Evolutionary conservation across 2,888 invertebrate species (phyloP), one percentile per base, ranked within the genome.

Genomic region (Orgyia antiqua): DNA sequence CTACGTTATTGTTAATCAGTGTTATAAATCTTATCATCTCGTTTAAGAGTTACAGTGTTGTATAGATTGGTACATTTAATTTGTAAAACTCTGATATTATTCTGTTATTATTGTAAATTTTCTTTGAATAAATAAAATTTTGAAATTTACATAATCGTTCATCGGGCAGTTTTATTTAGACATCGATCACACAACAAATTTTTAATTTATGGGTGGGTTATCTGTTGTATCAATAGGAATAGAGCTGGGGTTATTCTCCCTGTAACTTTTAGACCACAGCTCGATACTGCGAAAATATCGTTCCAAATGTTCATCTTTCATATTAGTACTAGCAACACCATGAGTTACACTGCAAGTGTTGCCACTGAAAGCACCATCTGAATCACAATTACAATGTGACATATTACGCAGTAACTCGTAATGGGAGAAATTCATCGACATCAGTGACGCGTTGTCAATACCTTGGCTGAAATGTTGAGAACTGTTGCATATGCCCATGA

Each of bases 11-110:
- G 82, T 84, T 84, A 82, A 76, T 86, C 78, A 84, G 74, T 84
- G 86, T 86, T 84, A 73, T 69, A 74, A 80, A 80, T 76, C 80
- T 82, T 79, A 74, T 80, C 71, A 72, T 82, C 82, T 82, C 78
- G 78, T 80, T 80, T 84, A 83, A 82, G 78, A 77, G 80, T 82
- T 78, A 78, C 77, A 78, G 79, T 86, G 82, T 83, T 84, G 86
- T 86, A 84, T 84, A 84, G 83, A 83, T 78, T 64, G 70, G 68
- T 83, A 82, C 60, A 68, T 72, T 82, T 83, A 53, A 77, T 84
- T 84, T 86, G 74, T 78, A 78, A 52, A 80, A 74, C 75, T 80
- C 78, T 74, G 70, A 82, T 55, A 78, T 78, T 78, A 76, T 86
- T 84, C 68, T 83, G 82, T 84, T 84, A 75, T 73, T 68, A 79